Base-by-base conservation (phyloP, 2,888 invertebrate genomes). In the Crepidodera aurea region DNA sequence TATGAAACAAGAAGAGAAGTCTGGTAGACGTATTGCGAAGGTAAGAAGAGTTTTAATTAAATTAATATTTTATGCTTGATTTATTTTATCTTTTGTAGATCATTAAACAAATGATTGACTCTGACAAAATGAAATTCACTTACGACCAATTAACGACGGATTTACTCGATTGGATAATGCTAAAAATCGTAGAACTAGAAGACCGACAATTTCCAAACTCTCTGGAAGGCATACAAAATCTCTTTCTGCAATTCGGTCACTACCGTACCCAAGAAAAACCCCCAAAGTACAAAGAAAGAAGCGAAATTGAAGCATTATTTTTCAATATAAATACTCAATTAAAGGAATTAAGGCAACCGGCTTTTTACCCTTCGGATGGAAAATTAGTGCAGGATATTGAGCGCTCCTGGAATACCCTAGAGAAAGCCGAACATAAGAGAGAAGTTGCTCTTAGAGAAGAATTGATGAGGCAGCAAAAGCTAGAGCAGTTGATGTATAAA, bases 1-100 rank as follows among this genome's bases (percentile, higher is more conserved):
- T 72, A 97, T 98, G 96, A 98, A 98, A 86, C 96, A 94, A 78
- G 98, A 98, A 79, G 93, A 95, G 84, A 98, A 98, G 80, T 97
- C 97, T 72, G 98, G 98, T 27, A 89, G 95, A 74, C 87, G 98
- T 78, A 98, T 99, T 77, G 98, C 97, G 37, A 99, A 98, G 83
- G 96, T 96, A 81, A 86, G 86, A 82, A 16, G 34, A 5, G 16
- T 51, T 46, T 48, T 40, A 3, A 25, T n/a, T 32, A 56, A 51
- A 37, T 40, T 42, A 18, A 6, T 42, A 42, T 42, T 5, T 5
- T 8, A 18, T 19, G 2, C 5, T 18, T n/a, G 44, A 22, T 2
- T 15, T 6, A n/a, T 40, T 25, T 37, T 37, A 13, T 10, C 8
- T 51, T 62, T 18, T 68, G 60, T 80, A 97, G 96, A 97, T 99